A percentile compares a stretch with the other conserved stretches of the same genome.
phyloP scores from a whole-genome alignment of 37 sponge, comb jelly and placozoan species.

The Lycopodina hypogea region DNA sequence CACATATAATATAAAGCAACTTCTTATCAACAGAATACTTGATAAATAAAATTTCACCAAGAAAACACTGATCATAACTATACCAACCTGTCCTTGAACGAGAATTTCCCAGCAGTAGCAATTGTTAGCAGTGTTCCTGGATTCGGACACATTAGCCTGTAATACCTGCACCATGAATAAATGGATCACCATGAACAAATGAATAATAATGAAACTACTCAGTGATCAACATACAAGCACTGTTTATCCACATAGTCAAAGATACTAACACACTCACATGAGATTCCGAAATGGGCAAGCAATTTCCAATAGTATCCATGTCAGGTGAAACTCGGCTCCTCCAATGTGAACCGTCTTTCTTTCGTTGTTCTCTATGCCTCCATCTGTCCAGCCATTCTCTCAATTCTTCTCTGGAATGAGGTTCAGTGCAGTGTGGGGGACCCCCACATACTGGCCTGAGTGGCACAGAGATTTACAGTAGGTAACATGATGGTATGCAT shows the following conservation, averaged over 20 bases:
- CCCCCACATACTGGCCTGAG: neutral
- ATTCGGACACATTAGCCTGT: neutral
- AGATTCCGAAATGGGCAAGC: neutral
- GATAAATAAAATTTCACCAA: no score
- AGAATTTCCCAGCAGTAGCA: neutral
- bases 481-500: no score
- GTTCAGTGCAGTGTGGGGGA: neutral
- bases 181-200: neutral
- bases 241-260: no score
- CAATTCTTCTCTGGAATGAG: conserved; percentile 39
- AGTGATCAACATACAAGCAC: neutral
- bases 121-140: neutral
- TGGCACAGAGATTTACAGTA: no score
- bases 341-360: neutral
- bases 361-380: conserved; percentile 14
- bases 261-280: neutral
- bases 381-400: conserved; percentile 31
- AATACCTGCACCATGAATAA: neutral
- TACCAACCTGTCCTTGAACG: conserved; percentile 17
- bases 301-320: neutral
- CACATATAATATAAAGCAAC: no score
- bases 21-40: no score
- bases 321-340: neutral
- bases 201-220: no score
- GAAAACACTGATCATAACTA: neutral